A percentile compares a stretch with the other conserved stretches of the same genome.
Evolutionary conservation across 2,113 vertebrate species (phyloP).

Genomic region (Tachuris rubrigastra): DNA sequence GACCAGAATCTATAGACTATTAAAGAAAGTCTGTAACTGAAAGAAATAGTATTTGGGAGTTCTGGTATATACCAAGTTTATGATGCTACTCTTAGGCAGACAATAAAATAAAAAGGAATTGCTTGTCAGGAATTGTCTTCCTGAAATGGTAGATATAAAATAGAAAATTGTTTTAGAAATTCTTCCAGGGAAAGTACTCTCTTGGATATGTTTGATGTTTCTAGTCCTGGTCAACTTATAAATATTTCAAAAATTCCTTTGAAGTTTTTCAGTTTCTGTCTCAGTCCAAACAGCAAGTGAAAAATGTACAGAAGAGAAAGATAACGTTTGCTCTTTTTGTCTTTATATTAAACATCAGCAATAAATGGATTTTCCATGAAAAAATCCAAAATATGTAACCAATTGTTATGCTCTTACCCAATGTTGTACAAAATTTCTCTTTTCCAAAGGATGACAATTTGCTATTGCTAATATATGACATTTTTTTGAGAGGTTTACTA

Average conservation of each 20-base stretch:
- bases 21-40: not conserved
- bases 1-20: not conserved
- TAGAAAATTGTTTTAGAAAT: not conserved
- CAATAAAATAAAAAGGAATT: not conserved
- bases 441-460: not conserved
- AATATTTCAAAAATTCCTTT: not conserved
- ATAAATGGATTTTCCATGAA: not conserved
- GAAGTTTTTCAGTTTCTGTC: not conserved
- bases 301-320: not conserved
- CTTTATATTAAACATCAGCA: not conserved
- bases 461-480: not conserved
- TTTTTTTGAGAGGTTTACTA: not conserved
- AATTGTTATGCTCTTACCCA: not conserved
- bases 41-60: not conserved
- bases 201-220: not conserved
- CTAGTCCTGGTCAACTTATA: not conserved
- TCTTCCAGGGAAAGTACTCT: not conserved
- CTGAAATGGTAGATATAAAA: constrained; percentile 3
- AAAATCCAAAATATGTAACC: not conserved
- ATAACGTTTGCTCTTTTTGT: fast-evolving
- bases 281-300: not conserved
- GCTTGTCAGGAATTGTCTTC: not conserved
- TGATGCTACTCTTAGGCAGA: not conserved
- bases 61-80: not conserved
- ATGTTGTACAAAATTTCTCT: not conserved